A percentile compares a stretch with the other conserved stretches of the same genome.
Evolutionary conservation across 92 coral and sea anemone genomes (phyloP).

Genomic region (Zoanthus solanderi): DNA sequence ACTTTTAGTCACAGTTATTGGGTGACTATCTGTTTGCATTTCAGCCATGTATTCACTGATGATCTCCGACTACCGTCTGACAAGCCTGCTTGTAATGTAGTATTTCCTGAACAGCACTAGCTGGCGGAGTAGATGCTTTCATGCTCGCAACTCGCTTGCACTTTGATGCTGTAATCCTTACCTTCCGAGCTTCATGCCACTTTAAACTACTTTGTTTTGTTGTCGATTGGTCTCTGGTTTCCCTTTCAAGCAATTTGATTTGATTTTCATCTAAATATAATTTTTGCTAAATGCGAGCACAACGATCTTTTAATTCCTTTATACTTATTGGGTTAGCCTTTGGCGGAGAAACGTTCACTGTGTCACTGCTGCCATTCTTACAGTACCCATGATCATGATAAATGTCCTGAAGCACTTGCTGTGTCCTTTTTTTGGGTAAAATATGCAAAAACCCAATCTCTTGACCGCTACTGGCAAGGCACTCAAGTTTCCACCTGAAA

Average conservation of each 20-base stretch:
- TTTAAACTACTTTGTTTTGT: slow-evolving; percentile 41
- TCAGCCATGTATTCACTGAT: slow-evolving; percentile 14
- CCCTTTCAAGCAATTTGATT: slow-evolving; percentile 50
- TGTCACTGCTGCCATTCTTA: slow-evolving; percentile 42
- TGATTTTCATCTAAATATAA: slow-evolving; percentile 12
- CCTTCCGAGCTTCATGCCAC: slow-evolving; percentile 58
- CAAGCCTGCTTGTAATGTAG: slow-evolving; percentile 25
- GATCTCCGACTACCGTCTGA: slow-evolving; percentile 48
- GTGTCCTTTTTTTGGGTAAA: slow-evolving; percentile 52
- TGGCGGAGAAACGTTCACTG: slow-evolving; percentile 57
- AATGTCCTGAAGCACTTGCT: slow-evolving; percentile 45
- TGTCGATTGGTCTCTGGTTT: slow-evolving; percentile 48
- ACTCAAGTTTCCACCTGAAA: slow-evolving; percentile 59
- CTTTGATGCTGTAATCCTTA: slow-evolving; percentile 51
- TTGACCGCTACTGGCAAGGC: slow-evolving; percentile 57
- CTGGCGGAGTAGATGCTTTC: slow-evolving; percentile 50
- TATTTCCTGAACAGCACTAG: slow-evolving; percentile 46
- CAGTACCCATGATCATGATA: slow-evolving; percentile 48
- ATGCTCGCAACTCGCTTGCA: slow-evolving; percentile 53
- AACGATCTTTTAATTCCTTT: slow-evolving; percentile 5
- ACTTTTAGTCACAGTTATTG: slow-evolving; percentile 51
- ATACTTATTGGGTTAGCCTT: slow-evolving; percentile 1
- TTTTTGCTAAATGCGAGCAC: too few relatives aligned
- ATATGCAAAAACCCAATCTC: slow-evolving; percentile 56
- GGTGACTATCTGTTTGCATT: slow-evolving; percentile 25